Evolutionary conservation across 30 jellyfish, hydroid and myxozoan species (phyloP).

Genomic region (Sanderia malayensis): DNA sequence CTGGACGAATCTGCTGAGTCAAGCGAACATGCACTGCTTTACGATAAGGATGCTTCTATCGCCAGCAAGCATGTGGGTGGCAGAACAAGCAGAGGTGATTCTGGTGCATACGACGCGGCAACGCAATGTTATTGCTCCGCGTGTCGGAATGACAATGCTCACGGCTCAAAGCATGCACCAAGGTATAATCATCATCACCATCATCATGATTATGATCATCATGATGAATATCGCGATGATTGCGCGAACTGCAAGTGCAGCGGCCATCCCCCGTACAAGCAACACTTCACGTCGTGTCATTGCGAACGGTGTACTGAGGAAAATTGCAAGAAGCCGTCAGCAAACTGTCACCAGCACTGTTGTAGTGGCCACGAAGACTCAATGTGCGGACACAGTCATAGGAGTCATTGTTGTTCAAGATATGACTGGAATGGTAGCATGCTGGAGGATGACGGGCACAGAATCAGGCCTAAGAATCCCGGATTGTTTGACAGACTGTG

Average conservation of each 20-base stretch:
- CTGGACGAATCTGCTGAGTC: conserved; percentile 51
- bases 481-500: conserved; percentile 11
- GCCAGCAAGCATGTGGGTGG: too few species aligned
- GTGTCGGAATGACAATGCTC: not conserved
- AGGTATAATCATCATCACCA: not conserved
- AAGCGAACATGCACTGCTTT: conserved; percentile 33
- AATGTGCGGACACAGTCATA: conserved; percentile 35
- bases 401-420: conserved; percentile 37
- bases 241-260: too few species aligned
- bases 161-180: not conserved
- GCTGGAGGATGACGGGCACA: conserved; percentile 43
- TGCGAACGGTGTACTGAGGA: conserved; percentile 18
- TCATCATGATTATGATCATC: conserved; percentile 30
- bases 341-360: conserved; percentile 24
- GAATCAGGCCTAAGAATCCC: conserved; percentile 29
- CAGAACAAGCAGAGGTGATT: conserved; percentile 13
- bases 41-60: conserved; percentile 39
- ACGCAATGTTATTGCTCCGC: conserved; percentile 25
- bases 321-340: conserved; percentile 37
- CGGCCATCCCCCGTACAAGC: too few species aligned
- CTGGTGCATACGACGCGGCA: not conserved
- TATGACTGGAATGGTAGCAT: conserved; percentile 36
- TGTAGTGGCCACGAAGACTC: conserved; percentile 17
- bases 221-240: conserved; percentile 18
- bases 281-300: conserved; percentile 40